Conservation (phyloP, 2,113 vertebrate species). For the Tangachromis dhanisi region DNA sequence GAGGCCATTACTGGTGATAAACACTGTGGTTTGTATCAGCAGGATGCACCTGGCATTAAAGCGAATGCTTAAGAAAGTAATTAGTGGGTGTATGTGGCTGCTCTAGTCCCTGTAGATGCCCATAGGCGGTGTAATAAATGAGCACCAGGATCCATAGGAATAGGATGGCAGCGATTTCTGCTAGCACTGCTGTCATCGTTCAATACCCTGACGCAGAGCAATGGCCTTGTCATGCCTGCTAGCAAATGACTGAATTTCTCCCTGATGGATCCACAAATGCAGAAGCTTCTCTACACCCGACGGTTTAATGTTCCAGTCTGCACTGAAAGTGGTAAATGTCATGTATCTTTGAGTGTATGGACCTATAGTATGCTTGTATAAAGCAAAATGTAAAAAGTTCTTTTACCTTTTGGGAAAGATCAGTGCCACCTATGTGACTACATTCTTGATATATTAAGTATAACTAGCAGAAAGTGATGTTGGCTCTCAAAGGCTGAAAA, state of each 20-base stretch:
- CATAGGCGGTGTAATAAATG: slow-evolving; percentile 57
- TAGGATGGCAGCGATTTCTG: slow-evolving; percentile 38
- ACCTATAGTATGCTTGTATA: background rate
- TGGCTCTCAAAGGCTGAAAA: background rate
- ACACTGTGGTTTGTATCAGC: slow-evolving; percentile 67
- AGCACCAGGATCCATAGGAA: slow-evolving; percentile 45
- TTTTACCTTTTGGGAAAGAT: background rate
- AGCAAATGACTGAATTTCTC: slow-evolving; percentile 41
- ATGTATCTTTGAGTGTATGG: background rate
- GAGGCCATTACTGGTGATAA: slow-evolving; percentile 67
- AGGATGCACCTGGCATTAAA: slow-evolving; percentile 69
- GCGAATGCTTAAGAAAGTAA: slow-evolving; percentile 64
- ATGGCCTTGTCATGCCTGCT: slow-evolving; percentile 44
- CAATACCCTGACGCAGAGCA: slow-evolving; percentile 46
- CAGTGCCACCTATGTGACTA: background rate
- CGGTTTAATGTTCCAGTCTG: background rate
- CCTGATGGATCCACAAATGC: slow-evolving; percentile 24
- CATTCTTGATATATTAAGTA: background rate
- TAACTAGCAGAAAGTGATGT: background rate
- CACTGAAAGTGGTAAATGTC: background rate
- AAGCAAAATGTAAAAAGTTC: background rate
- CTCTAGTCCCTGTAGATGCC: slow-evolving; percentile 49
- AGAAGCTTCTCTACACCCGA: background rate
- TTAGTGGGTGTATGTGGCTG: slow-evolving; percentile 59
- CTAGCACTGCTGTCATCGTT: slow-evolving; percentile 47